phyloP scores from a whole-genome alignment of 2,113 vertebrate species.

The Hyperopisus bebe region DNA sequence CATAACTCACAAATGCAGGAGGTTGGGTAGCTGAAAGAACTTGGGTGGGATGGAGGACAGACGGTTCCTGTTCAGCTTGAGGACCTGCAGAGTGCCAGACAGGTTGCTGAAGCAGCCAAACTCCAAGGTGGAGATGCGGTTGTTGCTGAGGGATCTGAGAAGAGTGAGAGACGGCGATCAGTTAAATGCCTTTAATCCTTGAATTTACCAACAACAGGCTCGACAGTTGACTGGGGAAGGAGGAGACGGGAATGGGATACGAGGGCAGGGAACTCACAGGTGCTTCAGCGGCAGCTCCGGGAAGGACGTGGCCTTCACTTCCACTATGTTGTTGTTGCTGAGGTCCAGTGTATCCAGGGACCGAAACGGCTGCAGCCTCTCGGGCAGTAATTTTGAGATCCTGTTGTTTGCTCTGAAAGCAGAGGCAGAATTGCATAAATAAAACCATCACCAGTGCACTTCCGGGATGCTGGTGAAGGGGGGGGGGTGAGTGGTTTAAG shows the following conservation, averaged over 20 bases:
- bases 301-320: conserved; percentile 71
- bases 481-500: not conserved
- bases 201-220: conserved; percentile 1
- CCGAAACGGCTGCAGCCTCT: conserved; percentile 68
- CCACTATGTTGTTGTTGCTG: conserved; percentile 81
- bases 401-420: conserved; percentile 84
- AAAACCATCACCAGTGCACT: conserved; percentile 19
- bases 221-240: not conserved
- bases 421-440: conserved; percentile 46
- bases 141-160: conserved; percentile 80
- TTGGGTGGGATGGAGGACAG: conserved; percentile 79
- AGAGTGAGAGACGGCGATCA: conserved; percentile 35
- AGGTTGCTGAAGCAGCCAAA: conserved; percentile 81
- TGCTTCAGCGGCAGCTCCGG: conserved; percentile 76
- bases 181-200: not conserved
- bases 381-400: conserved; percentile 66
- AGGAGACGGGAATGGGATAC: not conserved
- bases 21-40: conserved; percentile 85
- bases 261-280: conserved; percentile 66
- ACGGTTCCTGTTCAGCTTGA: conserved; percentile 85
- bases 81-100: conserved; percentile 74
- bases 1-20: conserved; percentile 84
- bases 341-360: conserved; percentile 86
- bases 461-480: not conserved
- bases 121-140: conserved; percentile 79